Conservation (phyloP, 35 echinoderm and acorn worm genomes). For the Lytechinus variegatus region DNA sequence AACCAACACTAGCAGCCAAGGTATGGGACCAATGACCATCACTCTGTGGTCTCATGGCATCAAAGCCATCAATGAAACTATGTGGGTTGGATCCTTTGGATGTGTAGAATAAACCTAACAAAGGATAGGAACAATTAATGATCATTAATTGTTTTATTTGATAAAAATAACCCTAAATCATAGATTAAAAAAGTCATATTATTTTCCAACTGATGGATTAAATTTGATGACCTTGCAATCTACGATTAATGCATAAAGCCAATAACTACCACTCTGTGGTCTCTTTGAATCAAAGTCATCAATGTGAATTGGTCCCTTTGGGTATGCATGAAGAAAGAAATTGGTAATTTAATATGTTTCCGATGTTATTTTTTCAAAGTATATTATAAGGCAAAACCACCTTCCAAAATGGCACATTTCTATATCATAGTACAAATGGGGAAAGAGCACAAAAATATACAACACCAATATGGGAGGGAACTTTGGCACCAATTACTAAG, state of each 20-base stretch:
- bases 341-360: too few species aligned
- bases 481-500: too few species aligned
- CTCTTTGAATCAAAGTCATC: neutral
- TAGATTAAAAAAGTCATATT: too few species aligned
- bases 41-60: neutral
- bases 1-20: conserved; percentile 39
- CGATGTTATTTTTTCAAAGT: too few species aligned
- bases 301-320: conserved; percentile 21
- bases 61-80: conserved; percentile 80
- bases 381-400: too few species aligned
- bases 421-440: too few species aligned
- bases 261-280: neutral
- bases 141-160: neutral
- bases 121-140: neutral
- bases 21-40: conserved; percentile 48
- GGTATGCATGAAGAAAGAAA: conserved; percentile 24
- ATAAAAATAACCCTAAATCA: neutral
- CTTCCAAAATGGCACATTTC: too few species aligned
- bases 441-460: too few species aligned
- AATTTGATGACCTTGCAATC: conserved; percentile 81
- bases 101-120: conserved; percentile 49
- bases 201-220: neutral
- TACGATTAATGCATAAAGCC: conserved; percentile 40
- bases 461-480: too few species aligned
- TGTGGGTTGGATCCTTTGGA: conserved; percentile 24